phyloP scores from a whole-genome alignment of 2,113 vertebrate species.

The Mobula hypostoma region DNA sequence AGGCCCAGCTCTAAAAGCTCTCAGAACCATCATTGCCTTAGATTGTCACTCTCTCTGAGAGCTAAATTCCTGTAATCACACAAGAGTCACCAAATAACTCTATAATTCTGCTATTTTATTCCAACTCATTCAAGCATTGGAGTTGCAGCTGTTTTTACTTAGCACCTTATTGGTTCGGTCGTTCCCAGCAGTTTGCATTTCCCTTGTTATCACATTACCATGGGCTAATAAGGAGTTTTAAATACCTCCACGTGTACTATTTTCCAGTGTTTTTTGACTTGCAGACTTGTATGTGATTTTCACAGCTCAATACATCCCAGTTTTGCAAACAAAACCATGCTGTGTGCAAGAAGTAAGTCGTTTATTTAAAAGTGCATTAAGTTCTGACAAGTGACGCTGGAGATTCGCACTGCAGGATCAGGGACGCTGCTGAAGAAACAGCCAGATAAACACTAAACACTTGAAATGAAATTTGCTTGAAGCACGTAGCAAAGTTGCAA shows the following conservation, averaged over 20 bases:
- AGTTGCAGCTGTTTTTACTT: background rate
- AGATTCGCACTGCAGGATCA: background rate
- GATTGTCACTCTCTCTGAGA: too few species aligned
- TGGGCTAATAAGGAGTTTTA: background rate
- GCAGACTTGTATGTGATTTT: background rate
- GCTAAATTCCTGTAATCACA: background rate
- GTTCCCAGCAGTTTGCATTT: background rate
- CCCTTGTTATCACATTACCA: background rate
- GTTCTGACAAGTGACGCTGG: background rate
- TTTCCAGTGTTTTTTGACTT: background rate
- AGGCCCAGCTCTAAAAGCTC: background rate
- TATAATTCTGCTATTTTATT: background rate
- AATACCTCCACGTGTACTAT: background rate
- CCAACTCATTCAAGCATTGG: background rate
- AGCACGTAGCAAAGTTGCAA: background rate
- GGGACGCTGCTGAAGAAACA: background rate
- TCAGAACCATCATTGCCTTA: background rate
- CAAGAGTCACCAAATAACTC: background rate
- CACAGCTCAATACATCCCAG: background rate
- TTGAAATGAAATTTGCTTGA: background rate
- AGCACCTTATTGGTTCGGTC: background rate
- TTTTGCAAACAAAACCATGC: background rate
- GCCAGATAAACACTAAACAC: background rate
- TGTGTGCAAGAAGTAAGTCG: background rate
- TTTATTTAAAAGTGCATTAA: background rate